A percentile compares a stretch with the other conserved stretches of the same genome.
phyloP scores from a whole-genome alignment of 2,113 vertebrate genomes.

The Arizona elegans region DNA sequence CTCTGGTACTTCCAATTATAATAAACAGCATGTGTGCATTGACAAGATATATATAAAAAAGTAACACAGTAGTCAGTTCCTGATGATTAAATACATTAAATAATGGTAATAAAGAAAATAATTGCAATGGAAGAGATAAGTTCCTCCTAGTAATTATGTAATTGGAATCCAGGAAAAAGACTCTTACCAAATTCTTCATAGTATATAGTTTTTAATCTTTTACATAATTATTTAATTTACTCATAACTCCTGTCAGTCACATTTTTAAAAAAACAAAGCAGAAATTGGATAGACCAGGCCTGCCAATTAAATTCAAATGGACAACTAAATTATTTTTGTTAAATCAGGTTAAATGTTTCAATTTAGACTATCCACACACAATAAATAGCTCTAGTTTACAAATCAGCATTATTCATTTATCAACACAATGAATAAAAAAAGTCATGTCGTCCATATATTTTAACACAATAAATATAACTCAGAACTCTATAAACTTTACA shows the following conservation, averaged over 20 bases:
- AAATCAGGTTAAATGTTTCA: not conserved
- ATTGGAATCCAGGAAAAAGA: not conserved
- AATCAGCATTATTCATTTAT: not conserved
- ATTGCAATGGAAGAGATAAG: not conserved
- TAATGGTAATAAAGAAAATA: not conserved
- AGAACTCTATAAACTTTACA: not conserved
- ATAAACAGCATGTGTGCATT: not conserved
- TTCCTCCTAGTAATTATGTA: not conserved
- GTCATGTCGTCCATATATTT: not conserved
- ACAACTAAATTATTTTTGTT: not conserved
- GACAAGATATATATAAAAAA: not conserved
- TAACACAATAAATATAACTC: not conserved
- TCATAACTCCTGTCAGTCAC: not conserved
- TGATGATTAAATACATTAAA: not conserved
- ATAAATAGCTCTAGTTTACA: not conserved
- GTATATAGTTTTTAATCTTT: not conserved
- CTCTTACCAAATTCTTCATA: not conserved
- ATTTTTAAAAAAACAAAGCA: not conserved
- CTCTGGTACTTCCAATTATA: not conserved
- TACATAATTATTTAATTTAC: not conserved
- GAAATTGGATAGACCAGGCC: not conserved
- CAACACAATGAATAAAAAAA: not conserved
- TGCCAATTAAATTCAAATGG: not conserved
- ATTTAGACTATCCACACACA: not conserved
- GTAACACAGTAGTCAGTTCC: not conserved